Evolutionary conservation across 2,797 vertebrate species (phyloP).

Genomic region (Phrynocephalus forsythii): DNA sequence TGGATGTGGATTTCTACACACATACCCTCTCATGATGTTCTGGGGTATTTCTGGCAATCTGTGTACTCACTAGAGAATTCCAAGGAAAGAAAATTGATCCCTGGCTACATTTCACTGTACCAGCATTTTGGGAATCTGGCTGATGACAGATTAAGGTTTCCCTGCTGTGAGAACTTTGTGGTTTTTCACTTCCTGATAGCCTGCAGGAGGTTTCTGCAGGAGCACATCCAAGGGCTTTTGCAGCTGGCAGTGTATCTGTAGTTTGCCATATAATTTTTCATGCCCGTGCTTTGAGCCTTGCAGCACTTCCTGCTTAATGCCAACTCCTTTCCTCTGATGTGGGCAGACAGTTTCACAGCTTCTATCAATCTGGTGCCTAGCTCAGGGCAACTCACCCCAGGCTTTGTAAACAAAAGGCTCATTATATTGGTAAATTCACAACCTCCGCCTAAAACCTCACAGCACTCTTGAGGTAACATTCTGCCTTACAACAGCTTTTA

Average conservation of each 20-base stretch:
- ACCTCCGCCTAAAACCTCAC: neutral
- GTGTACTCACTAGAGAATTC: too few species aligned
- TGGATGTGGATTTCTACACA: too few species aligned
- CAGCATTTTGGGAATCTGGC: neutral
- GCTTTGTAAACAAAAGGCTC: constrained; percentile 29
- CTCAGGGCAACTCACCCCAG: constrained; percentile 17
- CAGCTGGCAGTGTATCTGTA: constrained; percentile 22
- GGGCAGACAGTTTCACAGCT: constrained; percentile 27
- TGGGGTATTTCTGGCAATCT: too few species aligned
- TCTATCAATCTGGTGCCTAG: constrained; percentile 37
- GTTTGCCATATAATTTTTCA: constrained; percentile 21
- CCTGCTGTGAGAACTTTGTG: neutral
- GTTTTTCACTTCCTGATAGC: constrained; percentile 59
- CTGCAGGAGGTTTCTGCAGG: constrained; percentile 53
- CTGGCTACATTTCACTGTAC: constrained; percentile 13
- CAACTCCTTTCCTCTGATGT: neutral
- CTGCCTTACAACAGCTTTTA: neutral
- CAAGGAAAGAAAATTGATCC: neutral
- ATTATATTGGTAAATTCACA: neutral
- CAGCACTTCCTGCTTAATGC: constrained; percentile 26
- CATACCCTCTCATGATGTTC: too few species aligned
- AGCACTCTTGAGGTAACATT: neutral
- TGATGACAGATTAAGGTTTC: constrained; percentile 42
- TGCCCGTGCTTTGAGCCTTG: constrained; percentile 35
- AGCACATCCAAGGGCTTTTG: constrained; percentile 39